Conservation (phyloP, 1,140 invertebrate species). For the Diprion similis region DNA sequence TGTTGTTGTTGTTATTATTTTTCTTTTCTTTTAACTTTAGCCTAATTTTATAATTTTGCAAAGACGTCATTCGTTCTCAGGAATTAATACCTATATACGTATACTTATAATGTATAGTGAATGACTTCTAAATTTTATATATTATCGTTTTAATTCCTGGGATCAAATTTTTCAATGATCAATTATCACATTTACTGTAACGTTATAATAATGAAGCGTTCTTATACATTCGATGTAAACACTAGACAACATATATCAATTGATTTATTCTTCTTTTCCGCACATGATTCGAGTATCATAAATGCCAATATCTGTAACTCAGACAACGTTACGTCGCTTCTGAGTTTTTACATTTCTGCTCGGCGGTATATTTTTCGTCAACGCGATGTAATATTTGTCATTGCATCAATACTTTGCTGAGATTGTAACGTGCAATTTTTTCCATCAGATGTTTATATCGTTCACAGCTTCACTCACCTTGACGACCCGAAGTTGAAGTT, state of each 20-base stretch:
- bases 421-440: too few species aligned
- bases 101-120: not conserved
- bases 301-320: too few species aligned
- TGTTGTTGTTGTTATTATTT: not conserved
- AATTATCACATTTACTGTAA: constrained; percentile 7
- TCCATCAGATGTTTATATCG: too few species aligned
- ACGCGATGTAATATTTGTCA: too few species aligned
- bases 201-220: not conserved
- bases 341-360: too few species aligned
- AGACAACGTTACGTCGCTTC: too few species aligned
- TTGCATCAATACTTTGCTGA: too few species aligned
- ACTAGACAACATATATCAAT: constrained; percentile 6
- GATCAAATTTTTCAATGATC: constrained; percentile 1
- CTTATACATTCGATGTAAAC: not conserved
- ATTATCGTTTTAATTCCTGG: not conserved
- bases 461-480: not conserved
- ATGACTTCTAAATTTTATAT: not conserved
- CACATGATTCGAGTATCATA: too few species aligned
- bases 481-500: not conserved
- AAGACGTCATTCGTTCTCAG: not conserved
- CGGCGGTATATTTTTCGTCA: too few species aligned
- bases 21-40: constrained; percentile 1
- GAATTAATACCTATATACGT: not conserved
- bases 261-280: not conserved
- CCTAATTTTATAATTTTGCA: not conserved